Conservation (phyloP, 1,140 invertebrate genomes). For the Drosophila insularis region DNA sequence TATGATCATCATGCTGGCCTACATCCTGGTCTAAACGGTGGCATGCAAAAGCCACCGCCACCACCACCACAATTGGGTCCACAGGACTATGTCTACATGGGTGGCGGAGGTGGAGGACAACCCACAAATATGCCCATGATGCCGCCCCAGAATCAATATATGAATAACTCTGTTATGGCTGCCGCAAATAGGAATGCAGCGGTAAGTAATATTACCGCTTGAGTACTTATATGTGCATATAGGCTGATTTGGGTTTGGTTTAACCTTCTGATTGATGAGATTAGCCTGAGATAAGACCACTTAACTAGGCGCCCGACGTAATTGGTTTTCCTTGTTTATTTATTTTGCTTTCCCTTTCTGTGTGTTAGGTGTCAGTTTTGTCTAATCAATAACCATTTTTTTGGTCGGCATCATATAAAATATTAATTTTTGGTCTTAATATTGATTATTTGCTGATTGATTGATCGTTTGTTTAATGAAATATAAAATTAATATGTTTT, state of each 20-base stretch:
- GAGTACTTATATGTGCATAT: not conserved
- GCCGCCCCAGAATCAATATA: constrained; percentile 79
- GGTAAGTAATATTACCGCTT: constrained; percentile 52
- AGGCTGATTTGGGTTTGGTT: constrained; percentile 3
- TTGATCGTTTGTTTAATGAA: not conserved
- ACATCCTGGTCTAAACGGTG: constrained; percentile 79
- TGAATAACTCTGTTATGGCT: constrained; percentile 76
- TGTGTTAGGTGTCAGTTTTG: not conserved
- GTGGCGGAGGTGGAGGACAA: constrained; percentile 31
- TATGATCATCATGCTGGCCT: constrained; percentile 76
- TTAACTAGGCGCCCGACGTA: not conserved
- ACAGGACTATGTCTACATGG: constrained; percentile 76
- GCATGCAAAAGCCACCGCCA: constrained; percentile 71
- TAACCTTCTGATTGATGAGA: constrained; percentile 5
- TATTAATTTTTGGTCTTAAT: not conserved
- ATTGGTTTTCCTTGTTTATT: constrained; percentile 1
- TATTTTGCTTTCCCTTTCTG: too few species aligned
- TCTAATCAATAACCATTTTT: constrained; percentile 5
- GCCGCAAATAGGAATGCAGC: constrained; percentile 79
- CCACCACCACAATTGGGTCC: constrained; percentile 46
- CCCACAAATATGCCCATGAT: constrained; percentile 43
- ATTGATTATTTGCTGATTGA: not conserved
- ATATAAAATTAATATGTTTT: not conserved
- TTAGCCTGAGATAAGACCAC: constrained; percentile 1
- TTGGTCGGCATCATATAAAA: not conserved